Percentiles rank a stretch among this genome's conserved stretches.
phyloP scores from a whole-genome alignment of 2,113 vertebrate genomes.

The Raphicerus campestris region DNA sequence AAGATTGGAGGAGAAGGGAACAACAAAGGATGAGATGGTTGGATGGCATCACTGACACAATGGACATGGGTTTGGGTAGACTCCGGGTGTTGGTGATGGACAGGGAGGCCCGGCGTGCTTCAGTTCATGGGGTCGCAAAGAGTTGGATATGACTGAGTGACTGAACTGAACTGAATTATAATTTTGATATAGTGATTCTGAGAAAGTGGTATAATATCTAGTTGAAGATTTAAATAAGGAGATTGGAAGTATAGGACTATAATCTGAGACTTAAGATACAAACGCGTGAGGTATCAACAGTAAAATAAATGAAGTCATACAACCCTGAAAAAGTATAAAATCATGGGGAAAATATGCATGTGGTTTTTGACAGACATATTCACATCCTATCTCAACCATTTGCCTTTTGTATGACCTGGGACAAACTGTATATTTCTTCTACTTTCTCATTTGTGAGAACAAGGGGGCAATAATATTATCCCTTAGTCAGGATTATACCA shows the following conservation, averaged over 20 bases:
- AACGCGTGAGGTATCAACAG: not conserved
- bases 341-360: not conserved
- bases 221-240: conserved; percentile 14
- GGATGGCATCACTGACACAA: too few relatives aligned
- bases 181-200: not conserved
- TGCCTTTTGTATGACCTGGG: not conserved
- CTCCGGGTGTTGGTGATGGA: too few relatives aligned
- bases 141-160: too few relatives aligned
- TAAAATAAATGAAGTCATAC: not conserved
- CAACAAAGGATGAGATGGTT: too few relatives aligned
- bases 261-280: not conserved
- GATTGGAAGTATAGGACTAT: not conserved
- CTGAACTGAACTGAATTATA: not conserved
- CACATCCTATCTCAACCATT: not conserved
- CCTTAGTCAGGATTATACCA: not conserved
- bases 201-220: not conserved
- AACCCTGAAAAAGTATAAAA: not conserved
- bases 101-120: too few relatives aligned
- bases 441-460: not conserved
- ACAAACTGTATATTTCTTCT: not conserved
- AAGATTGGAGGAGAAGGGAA: too few relatives aligned
- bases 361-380: not conserved
- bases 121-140: too few relatives aligned
- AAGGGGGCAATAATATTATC: not conserved
- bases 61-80: too few relatives aligned